These are phyloP conservation scores for Clarias gariepinus DNA, from an alignment of 2,113 vertebrate species.

Conservation along the genomic window DNA sequence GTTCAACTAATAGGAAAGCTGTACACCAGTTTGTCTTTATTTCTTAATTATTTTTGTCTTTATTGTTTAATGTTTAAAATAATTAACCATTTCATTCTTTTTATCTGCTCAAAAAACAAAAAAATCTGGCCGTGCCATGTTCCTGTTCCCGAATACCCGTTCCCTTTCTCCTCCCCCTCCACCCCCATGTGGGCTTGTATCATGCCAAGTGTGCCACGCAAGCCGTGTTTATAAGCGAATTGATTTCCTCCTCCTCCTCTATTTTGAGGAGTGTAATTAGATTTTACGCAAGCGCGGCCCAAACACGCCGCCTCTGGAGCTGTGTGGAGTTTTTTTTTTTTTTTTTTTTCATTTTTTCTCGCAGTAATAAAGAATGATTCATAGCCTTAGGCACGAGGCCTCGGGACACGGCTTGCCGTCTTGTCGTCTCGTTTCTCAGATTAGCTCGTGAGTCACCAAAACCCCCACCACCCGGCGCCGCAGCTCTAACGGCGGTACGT, in stretches of 20 bases:
- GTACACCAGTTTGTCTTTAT: background rate
- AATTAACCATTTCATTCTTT: background rate
- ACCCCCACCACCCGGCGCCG: no score
- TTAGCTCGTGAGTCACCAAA: constrained; percentile 48
- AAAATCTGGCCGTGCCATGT: background rate
- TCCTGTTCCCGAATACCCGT: background rate
- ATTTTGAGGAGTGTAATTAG: constrained; percentile 74
- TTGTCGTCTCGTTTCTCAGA: constrained; percentile 51
- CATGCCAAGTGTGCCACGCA: constrained; percentile 27
- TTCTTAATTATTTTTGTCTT: background rate
- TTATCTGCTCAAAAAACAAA: constrained; percentile 9
- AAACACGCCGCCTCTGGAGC: constrained; percentile 67
- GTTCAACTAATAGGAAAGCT: background rate
- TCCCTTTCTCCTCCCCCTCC: background rate
- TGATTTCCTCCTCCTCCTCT: constrained; percentile 70
- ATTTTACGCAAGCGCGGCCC: constrained; percentile 67
- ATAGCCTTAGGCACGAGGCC: constrained; percentile 64
- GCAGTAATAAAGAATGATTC: constrained; percentile 71
- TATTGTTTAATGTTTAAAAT: no score
- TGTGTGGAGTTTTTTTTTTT: constrained; percentile 55
- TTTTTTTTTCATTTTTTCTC: constrained; percentile 60
- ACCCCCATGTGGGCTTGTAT: constrained; percentile 9
- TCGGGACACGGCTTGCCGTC: constrained; percentile 50
- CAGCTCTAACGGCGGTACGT: constrained; percentile 12
- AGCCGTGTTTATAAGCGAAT: constrained; percentile 74